Evolutionary conservation across 2,797 vertebrate species (phyloP), one percentile per base, ranked within the genome.

Genomic region (Falco concolor): DNA sequence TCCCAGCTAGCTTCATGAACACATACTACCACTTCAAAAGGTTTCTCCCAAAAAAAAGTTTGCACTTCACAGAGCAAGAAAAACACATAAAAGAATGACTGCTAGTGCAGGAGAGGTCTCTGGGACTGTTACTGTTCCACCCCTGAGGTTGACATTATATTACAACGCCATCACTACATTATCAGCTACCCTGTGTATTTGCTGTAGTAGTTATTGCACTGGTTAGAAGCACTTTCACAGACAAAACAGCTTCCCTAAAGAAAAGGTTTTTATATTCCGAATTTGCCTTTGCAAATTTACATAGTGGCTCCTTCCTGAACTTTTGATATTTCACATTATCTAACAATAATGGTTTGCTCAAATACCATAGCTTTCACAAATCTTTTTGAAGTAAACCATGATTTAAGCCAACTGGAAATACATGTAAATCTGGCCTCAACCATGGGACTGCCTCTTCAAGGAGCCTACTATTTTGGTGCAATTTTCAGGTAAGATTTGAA

Each of bases 221-320:
- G 12, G 17, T 59, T 47, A 78, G 72, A 88, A 89, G 49, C 49
- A 30, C 8, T 24, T 60, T 5, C 18, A 36, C 45, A 72, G 56
- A 52, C 45, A 86, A 84, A 87, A 67, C 16, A 77, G 36, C 40
- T 89, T 91, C 74, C 18, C 40, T 44, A 27, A 83, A 82, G 75
- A 91, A 91, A 81, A 78, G 7, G 6, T 17, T 74, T 89, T 68
- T 68, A 59, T 49, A 68, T 22, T 47, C 68, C 13, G 18, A 90
- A 77, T 34, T 77, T 83, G 65, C 60, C 23, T 59, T 44, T 57
- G 40, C 45, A 78, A 77, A 91, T 95, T 90, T 93, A 87, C 72
- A 45, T n/a, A 63, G 49, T 10, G 11, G n/a, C 23, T 89, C 30
- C 27, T 76, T 76, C 64, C 12, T 93, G 64, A 94, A 77, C 91